Evolutionary conservation across 37 sponge, comb jelly and placozoan species (phyloP).

Genomic region (Tethya wilhelma): DNA sequence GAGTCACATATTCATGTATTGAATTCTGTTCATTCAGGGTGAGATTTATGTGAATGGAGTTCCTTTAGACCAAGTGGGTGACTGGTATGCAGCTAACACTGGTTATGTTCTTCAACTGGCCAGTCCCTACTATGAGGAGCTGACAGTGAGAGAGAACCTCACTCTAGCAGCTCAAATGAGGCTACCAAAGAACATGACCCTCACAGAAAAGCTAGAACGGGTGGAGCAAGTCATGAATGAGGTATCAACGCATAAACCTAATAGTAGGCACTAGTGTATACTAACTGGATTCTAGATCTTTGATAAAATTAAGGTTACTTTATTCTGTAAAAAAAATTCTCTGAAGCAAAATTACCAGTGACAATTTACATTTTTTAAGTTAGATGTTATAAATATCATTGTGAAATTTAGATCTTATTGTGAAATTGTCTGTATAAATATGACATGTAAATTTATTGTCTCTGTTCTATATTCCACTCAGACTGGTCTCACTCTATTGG

Average conservation of each 20-base stretch:
- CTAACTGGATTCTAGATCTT: neutral
- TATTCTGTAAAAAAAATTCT: neutral
- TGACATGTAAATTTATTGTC: no score
- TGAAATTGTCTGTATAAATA: no score
- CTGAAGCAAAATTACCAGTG: no score
- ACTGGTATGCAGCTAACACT: slow-evolving; percentile 67
- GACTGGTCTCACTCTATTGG: slow-evolving; percentile 71
- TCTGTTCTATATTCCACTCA: slow-evolving; percentile 21
- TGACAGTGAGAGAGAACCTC: slow-evolving; percentile 78
- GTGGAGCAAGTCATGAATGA: slow-evolving; percentile 62
- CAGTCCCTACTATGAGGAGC: slow-evolving; percentile 68
- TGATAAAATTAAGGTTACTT: neutral
- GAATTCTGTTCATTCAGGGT: slow-evolving; percentile 21
- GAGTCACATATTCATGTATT: neutral
- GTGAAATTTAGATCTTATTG: neutral
- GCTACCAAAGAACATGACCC: slow-evolving; percentile 15
- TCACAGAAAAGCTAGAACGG: slow-evolving; percentile 32
- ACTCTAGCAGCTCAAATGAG: slow-evolving; percentile 66
- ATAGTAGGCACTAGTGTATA: neutral
- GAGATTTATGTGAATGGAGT: slow-evolving; percentile 53
- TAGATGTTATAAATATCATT: no score
- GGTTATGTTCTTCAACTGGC: slow-evolving; percentile 76
- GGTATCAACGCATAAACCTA: slow-evolving; percentile 9
- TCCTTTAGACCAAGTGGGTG: slow-evolving; percentile 29
- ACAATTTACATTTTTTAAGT: no score